Base-by-base conservation (phyloP, 37 sponge, comb jelly and placozoan species). In the Lycopodina hypogea region DNA sequence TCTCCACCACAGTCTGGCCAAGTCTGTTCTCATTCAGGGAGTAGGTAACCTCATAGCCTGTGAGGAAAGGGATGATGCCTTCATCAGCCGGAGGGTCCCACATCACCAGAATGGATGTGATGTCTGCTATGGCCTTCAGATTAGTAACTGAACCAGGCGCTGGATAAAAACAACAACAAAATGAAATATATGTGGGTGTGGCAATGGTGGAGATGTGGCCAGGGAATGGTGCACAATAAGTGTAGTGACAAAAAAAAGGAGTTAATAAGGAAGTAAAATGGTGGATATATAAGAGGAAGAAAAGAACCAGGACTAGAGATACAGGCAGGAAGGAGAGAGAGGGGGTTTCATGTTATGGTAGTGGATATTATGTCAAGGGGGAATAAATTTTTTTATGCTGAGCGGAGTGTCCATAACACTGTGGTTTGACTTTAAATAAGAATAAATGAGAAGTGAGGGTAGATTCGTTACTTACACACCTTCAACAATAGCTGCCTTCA, bases 11-110 rank as follows among this genome's bases (percentile, higher is more conserved):
- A 0, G 29, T 29, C 21, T 12, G 0, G 19, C 48, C 48, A 42
- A 77, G 33, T 12, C 48, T 9, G 9, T 45, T 45, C 48, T 12
- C 9, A 9, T 12, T 12, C 2, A 48, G 56, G 21, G 61, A 23
- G 56, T 80, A 22, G 26, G 35, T 42, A 57, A 80, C 15, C 32
- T 39, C 58, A 80, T 80, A 80, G 37, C 56, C 38, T 21, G 80
- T 80, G 42, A 80, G 55, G 75, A 35, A 30, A 23, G 65, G 75
- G 22, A 24, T 35, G 55, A 55, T 66, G n/a, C 34, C 22, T 30
- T 65, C 67, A 26, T 56, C 12, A 12, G 30, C 23, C 4, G 84
- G 77, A 7, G 70, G 77, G 32, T 77, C 78, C 82, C 84, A 84
- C 37, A 6, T 56, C 4, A 76, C 9, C 21, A 61, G 34, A 1